phyloP scores from a whole-genome alignment of 1,140 invertebrate species.

The Listronotus bonariensis region DNA sequence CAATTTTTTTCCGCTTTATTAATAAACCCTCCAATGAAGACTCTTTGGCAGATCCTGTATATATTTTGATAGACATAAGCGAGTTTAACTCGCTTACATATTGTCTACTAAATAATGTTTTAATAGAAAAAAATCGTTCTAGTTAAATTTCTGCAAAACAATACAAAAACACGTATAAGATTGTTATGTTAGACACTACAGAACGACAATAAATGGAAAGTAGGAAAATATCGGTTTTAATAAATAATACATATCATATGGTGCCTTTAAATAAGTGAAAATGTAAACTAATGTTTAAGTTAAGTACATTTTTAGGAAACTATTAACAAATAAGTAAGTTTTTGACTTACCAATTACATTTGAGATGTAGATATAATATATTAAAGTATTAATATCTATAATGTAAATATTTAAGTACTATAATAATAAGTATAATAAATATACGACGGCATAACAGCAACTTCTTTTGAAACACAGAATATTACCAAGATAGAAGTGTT shows the following conservation, averaged over 20 bases:
- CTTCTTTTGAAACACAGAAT: background rate
- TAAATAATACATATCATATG: background rate
- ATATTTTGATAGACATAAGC: too few relatives aligned
- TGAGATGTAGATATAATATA: conserved; percentile 8
- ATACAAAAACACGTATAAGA: too few relatives aligned
- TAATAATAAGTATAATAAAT: conserved; percentile 19
- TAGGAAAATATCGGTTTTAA: background rate
- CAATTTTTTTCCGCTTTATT: too few relatives aligned
- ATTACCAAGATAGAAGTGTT: too few relatives aligned
- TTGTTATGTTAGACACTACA: too few relatives aligned
- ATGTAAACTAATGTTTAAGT: conserved; percentile 27
- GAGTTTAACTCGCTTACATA: too few relatives aligned
- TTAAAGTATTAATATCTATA: conserved; percentile 24
- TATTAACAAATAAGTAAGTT: conserved; percentile 4
- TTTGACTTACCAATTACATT: background rate
- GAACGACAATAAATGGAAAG: background rate
- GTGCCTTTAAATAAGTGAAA: conserved; percentile 11
- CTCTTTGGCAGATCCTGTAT: too few relatives aligned
- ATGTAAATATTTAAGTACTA: conserved; percentile 28
- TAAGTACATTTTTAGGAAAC: background rate
- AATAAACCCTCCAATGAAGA: too few relatives aligned
- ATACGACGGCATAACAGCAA: conserved; percentile 5
- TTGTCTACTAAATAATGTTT: too few relatives aligned
- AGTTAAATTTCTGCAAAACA: too few relatives aligned
- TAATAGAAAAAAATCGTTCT: too few relatives aligned